These are phyloP conservation scores for Squalus acanthias DNA, from an alignment of 2,797 vertebrate species.

Conservation along the genomic window DNA sequence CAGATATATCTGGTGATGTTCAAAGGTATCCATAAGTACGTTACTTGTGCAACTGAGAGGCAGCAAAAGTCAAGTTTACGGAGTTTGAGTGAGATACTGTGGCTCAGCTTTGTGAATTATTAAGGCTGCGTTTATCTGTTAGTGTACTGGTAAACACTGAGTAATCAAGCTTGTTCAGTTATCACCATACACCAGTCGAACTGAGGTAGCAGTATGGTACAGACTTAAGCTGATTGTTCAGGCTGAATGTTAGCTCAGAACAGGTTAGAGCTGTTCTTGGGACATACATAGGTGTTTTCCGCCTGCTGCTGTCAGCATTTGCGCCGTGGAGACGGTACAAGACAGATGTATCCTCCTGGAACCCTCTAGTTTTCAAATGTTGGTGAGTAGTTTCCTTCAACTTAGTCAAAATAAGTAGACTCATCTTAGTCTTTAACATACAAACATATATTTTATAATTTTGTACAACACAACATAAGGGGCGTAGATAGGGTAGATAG, in stretches of 20 bases:
- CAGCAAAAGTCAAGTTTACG: background rate
- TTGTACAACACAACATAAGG: background rate
- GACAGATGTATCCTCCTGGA: background rate
- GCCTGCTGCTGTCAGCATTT: background rate
- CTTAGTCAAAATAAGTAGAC: background rate
- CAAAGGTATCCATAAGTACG: background rate
- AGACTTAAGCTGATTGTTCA: background rate
- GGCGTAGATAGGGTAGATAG: too few relatives aligned
- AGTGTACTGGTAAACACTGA: background rate
- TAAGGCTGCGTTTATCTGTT: background rate
- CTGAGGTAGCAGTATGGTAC: background rate
- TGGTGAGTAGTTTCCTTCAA: background rate
- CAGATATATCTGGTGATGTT: background rate
- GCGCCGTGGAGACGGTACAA: background rate
- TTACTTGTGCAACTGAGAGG: background rate
- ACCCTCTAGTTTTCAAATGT: background rate
- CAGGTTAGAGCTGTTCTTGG: constrained; percentile 15
- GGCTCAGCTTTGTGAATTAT: background rate
- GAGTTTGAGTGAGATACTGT: background rate
- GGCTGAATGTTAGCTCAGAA: background rate
- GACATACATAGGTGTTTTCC: background rate
- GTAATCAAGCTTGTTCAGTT: constrained; percentile 8
- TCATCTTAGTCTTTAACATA: background rate
- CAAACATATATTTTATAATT: background rate
- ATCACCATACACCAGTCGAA: background rate